Base-by-base conservation (phyloP, 2,113 vertebrate genomes). In the Ciconia boyciana region DNA sequence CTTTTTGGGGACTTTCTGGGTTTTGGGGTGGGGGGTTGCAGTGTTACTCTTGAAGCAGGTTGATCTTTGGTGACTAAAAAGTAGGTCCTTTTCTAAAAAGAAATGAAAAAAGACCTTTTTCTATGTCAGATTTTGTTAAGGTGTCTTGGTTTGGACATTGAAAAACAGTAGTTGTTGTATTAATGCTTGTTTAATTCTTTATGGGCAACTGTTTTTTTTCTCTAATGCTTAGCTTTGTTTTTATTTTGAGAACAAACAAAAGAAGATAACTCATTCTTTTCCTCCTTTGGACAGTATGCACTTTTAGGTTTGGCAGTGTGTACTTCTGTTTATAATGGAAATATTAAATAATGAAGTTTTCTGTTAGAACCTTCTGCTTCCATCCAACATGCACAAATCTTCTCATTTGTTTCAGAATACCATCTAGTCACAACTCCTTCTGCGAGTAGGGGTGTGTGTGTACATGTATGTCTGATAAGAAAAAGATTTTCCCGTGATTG, bases 391-490 rank as follows among this genome's bases (percentile, higher is more conserved):
- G 36, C 46, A 36, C 16, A 39, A 9, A 54, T 52, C 31, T 83
- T 17, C 43, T 75, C 5, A 13, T 61, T 58, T 83, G 22, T 68
- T 79, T 83, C 36, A 36, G 72, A 70, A 32, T 36, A 2, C 24
- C 34, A 8, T 31, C 41, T 69, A 8, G 60, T 75, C 65, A 55
- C 9, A 52, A 7, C 34, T 76, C 21, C 10, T 44, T 75, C 49
- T 72, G 41, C 0, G 0, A 83, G 28, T 22, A 16, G 17, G 24
- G 5, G 10, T 1, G 5, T 9, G 43, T 62, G 17, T 58, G 9
- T 43, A 22, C 10, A 3, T 31, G 26, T 26, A 16, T 55, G 16
- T 46, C 36, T 81, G 74, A 34, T 28, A 69, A 78, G 43, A 14
- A 36, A 31, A 58, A 69, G 6, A 10, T 31, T 80, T 83, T 55